phyloP scores from a whole-genome alignment of 2,797 vertebrate species.

The Thamnophis elegans region DNA sequence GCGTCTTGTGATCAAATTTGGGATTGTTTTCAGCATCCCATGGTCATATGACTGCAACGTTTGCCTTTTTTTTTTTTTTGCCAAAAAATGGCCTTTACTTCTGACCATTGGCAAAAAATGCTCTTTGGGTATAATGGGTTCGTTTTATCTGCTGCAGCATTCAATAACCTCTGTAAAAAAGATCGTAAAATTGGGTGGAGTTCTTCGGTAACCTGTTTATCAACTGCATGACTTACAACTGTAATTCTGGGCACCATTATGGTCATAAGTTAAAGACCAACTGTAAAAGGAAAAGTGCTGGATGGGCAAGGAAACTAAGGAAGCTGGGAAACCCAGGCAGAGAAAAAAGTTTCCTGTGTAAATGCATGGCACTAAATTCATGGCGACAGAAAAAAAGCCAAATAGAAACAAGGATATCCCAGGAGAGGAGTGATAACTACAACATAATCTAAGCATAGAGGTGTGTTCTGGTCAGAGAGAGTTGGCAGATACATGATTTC shows the following conservation, averaged over 20 bases:
- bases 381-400: neutral
- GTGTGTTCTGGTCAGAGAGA: constrained; percentile 6
- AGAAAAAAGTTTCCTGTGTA: neutral
- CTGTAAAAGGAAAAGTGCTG: neutral
- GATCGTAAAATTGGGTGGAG: neutral
- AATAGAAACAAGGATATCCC: neutral
- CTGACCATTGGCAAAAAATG: neutral
- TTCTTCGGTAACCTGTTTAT: neutral
- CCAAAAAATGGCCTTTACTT: neutral
- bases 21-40: neutral
- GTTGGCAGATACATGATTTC: neutral
- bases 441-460: constrained; percentile 19
- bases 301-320: neutral
- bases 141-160: neutral
- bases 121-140: neutral
- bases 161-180: neutral
- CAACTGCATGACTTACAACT: neutral
- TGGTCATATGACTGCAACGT: neutral
- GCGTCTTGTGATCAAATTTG: neutral
- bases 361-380: neutral
- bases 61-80: neutral
- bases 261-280: neutral
- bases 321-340: neutral
- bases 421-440: constrained; percentile 9
- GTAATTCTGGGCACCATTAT: neutral